Conservation (phyloP, 2,113 vertebrate species). For the Gopherus evgoodei region DNA sequence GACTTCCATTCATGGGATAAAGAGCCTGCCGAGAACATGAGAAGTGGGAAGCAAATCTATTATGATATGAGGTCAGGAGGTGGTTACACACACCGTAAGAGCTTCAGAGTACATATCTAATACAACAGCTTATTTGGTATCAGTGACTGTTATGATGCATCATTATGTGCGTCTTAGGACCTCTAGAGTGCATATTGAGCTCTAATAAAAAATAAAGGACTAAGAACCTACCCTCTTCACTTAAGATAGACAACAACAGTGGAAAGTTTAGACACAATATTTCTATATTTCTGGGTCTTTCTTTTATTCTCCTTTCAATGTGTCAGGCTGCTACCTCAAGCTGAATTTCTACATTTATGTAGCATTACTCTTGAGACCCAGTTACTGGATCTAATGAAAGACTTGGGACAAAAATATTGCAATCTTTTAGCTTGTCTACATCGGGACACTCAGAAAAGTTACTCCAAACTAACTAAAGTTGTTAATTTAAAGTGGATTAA, state of each 20-base stretch:
- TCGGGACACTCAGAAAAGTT: neutral
- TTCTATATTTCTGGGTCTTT: neutral
- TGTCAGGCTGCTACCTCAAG: neutral
- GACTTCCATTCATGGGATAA: neutral
- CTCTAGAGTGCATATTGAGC: neutral
- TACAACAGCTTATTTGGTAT: neutral
- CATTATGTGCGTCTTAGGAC: neutral
- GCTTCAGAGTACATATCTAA: neutral
- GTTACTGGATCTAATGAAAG: neutral
- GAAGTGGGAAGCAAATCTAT: neutral
- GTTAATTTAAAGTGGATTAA: neutral
- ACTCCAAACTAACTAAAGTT: neutral
- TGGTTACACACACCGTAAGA: neutral
- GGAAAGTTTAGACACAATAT: neutral
- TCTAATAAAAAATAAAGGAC: neutral
- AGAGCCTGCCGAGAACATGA: neutral
- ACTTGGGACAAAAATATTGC: neutral
- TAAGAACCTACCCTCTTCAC: neutral
- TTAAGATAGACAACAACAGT: neutral
- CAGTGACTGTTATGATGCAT: neutral
- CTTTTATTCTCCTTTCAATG: neutral
- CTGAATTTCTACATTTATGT: neutral
- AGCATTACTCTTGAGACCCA: neutral
- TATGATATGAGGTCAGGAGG: neutral
- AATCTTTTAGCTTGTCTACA: neutral